These are phyloP conservation scores for Lithobates sylvaticus DNA, from an alignment of 2,797 vertebrate genomes.

Conservation along the genomic window DNA sequence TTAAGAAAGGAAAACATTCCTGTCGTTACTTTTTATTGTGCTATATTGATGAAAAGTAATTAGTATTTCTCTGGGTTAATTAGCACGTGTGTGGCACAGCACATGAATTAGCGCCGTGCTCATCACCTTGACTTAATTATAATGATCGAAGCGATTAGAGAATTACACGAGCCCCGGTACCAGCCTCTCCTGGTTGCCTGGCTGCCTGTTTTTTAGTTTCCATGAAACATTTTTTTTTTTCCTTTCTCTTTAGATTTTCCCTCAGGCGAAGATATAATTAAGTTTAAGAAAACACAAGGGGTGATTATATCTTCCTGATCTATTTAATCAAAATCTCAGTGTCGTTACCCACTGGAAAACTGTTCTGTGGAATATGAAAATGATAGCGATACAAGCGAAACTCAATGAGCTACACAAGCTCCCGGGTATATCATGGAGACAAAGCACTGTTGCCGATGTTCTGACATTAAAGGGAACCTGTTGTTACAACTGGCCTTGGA, in stretches of 20 bases:
- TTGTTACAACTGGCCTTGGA: too few relatives aligned
- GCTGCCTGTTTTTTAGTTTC: background rate
- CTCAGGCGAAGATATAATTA: constrained; percentile 30
- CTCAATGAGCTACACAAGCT: background rate
- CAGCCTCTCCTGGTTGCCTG: background rate
- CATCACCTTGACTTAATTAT: constrained; percentile 45
- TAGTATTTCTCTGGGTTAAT: constrained; percentile 38
- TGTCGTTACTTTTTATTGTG: constrained; percentile 15
- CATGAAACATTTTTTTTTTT: constrained; percentile 5
- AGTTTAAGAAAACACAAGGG: constrained; percentile 36
- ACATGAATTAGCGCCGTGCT: constrained; percentile 18
- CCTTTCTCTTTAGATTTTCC: background rate
- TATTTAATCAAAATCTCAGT: constrained; percentile 20
- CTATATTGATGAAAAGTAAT: constrained; percentile 41
- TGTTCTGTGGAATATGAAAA: background rate
- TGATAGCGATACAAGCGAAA: background rate
- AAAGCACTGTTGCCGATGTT: too few relatives aligned
- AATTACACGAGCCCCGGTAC: background rate
- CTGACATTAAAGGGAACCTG: too few relatives aligned
- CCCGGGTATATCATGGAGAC: too few relatives aligned
- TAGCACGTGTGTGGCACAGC: constrained; percentile 12
- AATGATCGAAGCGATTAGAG: constrained; percentile 14
- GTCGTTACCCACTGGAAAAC: constrained; percentile 10
- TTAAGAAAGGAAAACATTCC: constrained; percentile 4
- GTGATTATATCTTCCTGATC: constrained; percentile 31